Conservation (phyloP, 2,113 vertebrate species). For the Microtus ochrogaster region DNA sequence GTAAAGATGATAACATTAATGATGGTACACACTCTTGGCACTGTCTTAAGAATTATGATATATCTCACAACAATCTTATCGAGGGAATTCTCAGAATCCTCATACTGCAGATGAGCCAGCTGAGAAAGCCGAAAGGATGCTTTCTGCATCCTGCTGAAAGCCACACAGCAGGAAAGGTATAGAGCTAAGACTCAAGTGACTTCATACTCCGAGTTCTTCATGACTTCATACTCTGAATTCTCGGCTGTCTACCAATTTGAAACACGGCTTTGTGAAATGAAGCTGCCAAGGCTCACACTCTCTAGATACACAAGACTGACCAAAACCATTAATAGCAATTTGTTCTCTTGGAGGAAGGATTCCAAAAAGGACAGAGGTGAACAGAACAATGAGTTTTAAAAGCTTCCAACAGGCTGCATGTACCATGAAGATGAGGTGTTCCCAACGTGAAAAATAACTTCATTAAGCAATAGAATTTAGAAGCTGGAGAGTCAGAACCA, state of each 20-base stretch:
- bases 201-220: neutral
- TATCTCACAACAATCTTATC: neutral
- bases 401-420: neutral
- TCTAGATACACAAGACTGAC: neutral
- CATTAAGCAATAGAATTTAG: conserved; percentile 15
- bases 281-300: neutral
- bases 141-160: neutral
- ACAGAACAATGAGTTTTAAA: neutral
- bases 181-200: neutral
- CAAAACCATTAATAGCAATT: neutral
- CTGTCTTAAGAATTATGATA: neutral
- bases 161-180: neutral
- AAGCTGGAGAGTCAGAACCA: conserved; percentile 41
- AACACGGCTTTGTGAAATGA: conserved; percentile 24
- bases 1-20: neutral
- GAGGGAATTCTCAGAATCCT: neutral
- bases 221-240: neutral
- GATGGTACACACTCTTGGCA: neutral
- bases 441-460: conserved; percentile 60
- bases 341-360: conserved; percentile 1
- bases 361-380: neutral
- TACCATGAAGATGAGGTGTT: neutral
- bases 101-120: neutral
- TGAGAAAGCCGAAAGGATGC: neutral
- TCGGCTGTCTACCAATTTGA: neutral